Conservation (phyloP, 2,113 vertebrate genomes). For the Tetraodon nigroviridis region DNA sequence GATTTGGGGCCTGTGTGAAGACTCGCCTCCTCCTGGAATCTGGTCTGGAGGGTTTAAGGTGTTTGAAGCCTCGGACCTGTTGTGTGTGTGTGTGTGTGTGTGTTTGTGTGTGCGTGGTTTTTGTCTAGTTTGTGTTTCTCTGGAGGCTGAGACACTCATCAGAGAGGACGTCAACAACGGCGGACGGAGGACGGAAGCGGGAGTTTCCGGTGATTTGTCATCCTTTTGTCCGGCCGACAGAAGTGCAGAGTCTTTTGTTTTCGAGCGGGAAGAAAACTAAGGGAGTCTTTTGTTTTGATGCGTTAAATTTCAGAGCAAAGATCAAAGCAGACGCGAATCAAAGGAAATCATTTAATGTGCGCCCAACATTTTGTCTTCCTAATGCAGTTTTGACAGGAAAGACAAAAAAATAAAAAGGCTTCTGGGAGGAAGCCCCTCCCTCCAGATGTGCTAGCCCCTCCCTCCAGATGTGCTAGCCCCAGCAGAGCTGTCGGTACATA, state of each 20-base stretch:
- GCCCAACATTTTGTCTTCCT: too few relatives aligned
- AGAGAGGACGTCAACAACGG: conserved; percentile 53
- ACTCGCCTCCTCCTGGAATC: conserved; percentile 62
- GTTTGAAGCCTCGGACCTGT: too few relatives aligned
- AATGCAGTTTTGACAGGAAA: background rate
- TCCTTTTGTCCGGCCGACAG: conserved; percentile 32
- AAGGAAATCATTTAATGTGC: background rate
- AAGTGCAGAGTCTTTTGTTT: conserved; percentile 17
- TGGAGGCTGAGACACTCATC: conserved; percentile 48
- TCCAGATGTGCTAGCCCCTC: too few relatives aligned
- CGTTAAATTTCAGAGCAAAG: background rate
- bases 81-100: conserved; percentile 9
- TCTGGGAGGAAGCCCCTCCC: too few relatives aligned
- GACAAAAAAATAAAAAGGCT: background rate
- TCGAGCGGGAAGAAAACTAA: conserved; percentile 9
- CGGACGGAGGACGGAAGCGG: conserved; percentile 27
- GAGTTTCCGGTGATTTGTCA: conserved; percentile 32
- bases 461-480: too few relatives aligned
- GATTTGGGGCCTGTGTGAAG: conserved; percentile 71
- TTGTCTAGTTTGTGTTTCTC: conserved; percentile 60
- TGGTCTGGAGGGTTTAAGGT: conserved; percentile 61
- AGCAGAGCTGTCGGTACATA: too few relatives aligned
- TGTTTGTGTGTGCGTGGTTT: conserved; percentile 71
- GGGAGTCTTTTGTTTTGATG: conserved; percentile 17
- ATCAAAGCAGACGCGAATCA: background rate